A percentile compares a stretch with the other conserved stretches of the same genome.
These are phyloP conservation scores for Lagodon rhomboides DNA, from an alignment of 2,797 vertebrate genomes.

Conservation along the genomic window DNA sequence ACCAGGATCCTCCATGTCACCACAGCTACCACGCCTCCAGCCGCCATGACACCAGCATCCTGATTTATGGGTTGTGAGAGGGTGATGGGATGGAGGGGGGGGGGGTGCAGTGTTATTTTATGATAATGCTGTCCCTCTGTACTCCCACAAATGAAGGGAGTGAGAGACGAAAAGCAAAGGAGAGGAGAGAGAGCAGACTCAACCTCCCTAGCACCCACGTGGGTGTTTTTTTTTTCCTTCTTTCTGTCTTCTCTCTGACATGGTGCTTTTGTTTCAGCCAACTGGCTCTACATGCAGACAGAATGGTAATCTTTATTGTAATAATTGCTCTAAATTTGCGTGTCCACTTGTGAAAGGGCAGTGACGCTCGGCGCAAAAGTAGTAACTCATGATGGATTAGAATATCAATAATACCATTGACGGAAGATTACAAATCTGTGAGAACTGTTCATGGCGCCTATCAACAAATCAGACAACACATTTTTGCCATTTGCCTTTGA, in stretches of 20 bases:
- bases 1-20: slow-evolving; percentile 92
- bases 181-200: slow-evolving; percentile 57
- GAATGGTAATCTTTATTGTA: slow-evolving; percentile 63
- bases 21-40: slow-evolving; percentile 92
- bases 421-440: slow-evolving; percentile 55
- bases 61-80: slow-evolving; percentile 96
- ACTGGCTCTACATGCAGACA: slow-evolving; percentile 52
- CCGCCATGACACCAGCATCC: slow-evolving; percentile 96
- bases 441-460: slow-evolving; percentile 50
- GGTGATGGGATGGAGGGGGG: slow-evolving; percentile 76
- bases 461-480: slow-evolving; percentile 46
- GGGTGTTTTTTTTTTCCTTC: slow-evolving; percentile 43
- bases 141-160: slow-evolving; percentile 75
- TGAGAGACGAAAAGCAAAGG: slow-evolving; percentile 52
- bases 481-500: slow-evolving; percentile 49
- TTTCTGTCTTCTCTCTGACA: slow-evolving; percentile 53
- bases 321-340: slow-evolving; percentile 68
- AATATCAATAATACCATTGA: slow-evolving; percentile 65
- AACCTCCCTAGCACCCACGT: slow-evolving; percentile 54
- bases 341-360: slow-evolving; percentile 65
- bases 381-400: slow-evolving; percentile 51
- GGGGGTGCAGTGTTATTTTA: slow-evolving; percentile 88
- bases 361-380: slow-evolving; percentile 33
- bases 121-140: slow-evolving; percentile 91
- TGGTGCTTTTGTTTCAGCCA: slow-evolving; percentile 70